Conservation (phyloP, 2,113 vertebrate genomes). For the Megaceryle torquata region DNA sequence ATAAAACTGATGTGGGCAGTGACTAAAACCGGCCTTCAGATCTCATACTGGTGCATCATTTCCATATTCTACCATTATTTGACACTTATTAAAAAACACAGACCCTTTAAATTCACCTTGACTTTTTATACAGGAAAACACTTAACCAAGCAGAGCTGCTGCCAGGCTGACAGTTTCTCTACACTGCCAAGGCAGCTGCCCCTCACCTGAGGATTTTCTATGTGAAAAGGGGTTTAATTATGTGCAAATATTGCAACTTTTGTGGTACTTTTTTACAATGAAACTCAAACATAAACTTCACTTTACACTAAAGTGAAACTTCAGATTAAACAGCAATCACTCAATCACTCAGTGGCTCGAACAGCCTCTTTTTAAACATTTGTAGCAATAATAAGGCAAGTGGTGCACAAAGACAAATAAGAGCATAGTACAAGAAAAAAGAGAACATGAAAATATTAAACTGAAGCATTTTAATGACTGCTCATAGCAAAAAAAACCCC, state of each 20-base stretch:
- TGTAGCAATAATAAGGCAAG: not conserved
- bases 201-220: not conserved
- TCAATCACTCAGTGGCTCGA: not conserved
- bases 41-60: not conserved
- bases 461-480: not conserved
- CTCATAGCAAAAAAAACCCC: not conserved
- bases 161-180: not conserved
- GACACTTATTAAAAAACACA: not conserved
- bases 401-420: not conserved
- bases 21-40: not conserved
- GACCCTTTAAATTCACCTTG: not conserved
- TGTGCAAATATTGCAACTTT: not conserved
- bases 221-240: not conserved
- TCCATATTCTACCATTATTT: not conserved
- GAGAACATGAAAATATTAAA: not conserved
- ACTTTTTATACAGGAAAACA: not conserved
- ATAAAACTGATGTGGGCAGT: not conserved
- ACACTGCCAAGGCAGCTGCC: not conserved
- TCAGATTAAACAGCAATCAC: not conserved
- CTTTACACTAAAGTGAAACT: too few species aligned
- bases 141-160: not conserved
- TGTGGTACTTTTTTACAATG: not conserved
- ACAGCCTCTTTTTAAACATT: not conserved
- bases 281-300: too few species aligned
- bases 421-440: not conserved